phyloP scores from a whole-genome alignment of 2,888 invertebrate genomes.

The Drosophila austrosaltans region DNA sequence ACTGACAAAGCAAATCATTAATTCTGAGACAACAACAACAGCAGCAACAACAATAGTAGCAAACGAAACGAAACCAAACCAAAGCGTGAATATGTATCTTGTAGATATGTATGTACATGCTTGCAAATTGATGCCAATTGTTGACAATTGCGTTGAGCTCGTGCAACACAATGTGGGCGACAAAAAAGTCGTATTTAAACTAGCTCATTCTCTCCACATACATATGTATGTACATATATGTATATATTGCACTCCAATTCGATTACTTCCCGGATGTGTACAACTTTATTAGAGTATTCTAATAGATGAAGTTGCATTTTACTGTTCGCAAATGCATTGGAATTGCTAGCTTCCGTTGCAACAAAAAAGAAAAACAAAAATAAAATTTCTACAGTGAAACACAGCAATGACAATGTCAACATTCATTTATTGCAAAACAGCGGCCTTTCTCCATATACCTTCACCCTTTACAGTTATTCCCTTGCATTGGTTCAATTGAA shows the following conservation, averaged over 20 bases:
- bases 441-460: conserved; percentile 12
- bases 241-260: neutral
- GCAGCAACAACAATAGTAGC: neutral
- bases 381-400: conserved; percentile 44
- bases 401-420: conserved; percentile 33
- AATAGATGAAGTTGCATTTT: conserved; percentile 44
- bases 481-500: conserved; percentile 63
- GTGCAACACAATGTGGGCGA: too few relatives aligned
- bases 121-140: conserved; percentile 69
- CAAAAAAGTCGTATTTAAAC: conserved; percentile 27
- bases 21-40: conserved; percentile 31
- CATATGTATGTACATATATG: too few relatives aligned
- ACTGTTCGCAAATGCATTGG: conserved; percentile 16
- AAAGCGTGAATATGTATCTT: conserved; percentile 52
- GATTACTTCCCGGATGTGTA: conserved; percentile 47
- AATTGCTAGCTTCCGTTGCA: conserved; percentile 48
- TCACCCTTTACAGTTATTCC: conserved; percentile 25
- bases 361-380: conserved; percentile 42
- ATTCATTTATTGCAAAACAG: neutral
- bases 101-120: conserved; percentile 53
- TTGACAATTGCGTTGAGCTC: conserved; percentile 31
- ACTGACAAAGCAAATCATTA: conserved; percentile 61
- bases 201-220: neutral
- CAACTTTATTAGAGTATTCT: conserved; percentile 3
- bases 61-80: neutral